phyloP scores from a whole-genome alignment of 2,113 vertebrate species.

The Campylomormyrus numenius region DNA sequence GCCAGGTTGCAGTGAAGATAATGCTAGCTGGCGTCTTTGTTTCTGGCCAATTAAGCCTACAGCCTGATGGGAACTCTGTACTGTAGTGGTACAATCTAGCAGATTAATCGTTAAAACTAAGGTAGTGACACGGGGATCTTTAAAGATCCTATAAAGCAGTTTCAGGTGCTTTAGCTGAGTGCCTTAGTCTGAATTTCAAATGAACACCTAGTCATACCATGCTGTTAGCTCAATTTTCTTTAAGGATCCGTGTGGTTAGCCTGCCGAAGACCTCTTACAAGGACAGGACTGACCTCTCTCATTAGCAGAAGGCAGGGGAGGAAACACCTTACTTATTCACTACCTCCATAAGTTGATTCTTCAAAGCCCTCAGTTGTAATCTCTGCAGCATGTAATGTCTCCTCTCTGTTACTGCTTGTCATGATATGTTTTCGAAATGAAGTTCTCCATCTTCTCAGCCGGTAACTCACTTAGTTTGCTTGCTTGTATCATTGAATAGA shows the following conservation, averaged over 20 bases:
- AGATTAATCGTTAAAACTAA: neutral
- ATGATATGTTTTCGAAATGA: constrained; percentile 20
- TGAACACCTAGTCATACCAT: neutral
- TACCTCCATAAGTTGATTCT: neutral
- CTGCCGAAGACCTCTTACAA: neutral
- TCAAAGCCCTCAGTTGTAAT: neutral
- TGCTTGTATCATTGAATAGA: neutral
- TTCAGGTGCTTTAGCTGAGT: neutral
- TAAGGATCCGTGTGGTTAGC: neutral
- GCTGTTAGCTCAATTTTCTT: neutral
- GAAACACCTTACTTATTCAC: neutral
- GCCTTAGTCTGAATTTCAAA: neutral
- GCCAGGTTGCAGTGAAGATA: neutral
- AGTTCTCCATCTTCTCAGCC: neutral
- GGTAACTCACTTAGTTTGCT: neutral
- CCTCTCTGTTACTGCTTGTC: neutral
- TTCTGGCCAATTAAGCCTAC: neutral
- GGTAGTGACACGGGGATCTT: neutral
- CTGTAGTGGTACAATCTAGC: neutral
- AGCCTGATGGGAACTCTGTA: neutral
- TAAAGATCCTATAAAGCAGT: neutral
- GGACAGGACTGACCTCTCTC: neutral
- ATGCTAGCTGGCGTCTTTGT: neutral
- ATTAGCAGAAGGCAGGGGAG: neutral
- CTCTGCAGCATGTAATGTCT: neutral